Evolutionary conservation across 30 jellyfish, hydroid and myxozoan species (phyloP), one percentile per base, ranked within the genome.

Genomic region (Turritopsis rubra): DNA sequence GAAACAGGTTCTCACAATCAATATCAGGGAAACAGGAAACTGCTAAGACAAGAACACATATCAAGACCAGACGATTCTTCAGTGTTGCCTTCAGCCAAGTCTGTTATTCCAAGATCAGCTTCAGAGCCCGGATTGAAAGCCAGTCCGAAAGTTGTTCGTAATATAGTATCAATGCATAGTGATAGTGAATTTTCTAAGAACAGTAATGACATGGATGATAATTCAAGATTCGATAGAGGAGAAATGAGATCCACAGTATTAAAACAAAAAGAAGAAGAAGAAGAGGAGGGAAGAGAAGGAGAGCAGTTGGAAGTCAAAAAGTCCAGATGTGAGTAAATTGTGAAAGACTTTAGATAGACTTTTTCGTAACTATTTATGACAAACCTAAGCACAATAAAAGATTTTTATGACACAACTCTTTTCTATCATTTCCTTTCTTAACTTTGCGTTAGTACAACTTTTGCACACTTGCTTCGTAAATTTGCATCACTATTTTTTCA

Each of bases 31-130:
- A 5, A 41, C 60, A 41, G 17, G 76, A 66, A 66, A 22, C 29
- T 66, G 27, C 29, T n/a, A 66, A 25, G 76, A 25, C 76, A 25
- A n/a, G 76, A 22, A 8, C 16, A 25, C 8, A 66, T n/a, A 7
- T n/a, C 76, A 7, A n/a, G 8, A 26, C 75, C 52, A 18, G 92
- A 83, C 7, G 81, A 79, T 26, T 27, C 24, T 24, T 77, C 75
- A 28, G 7, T 88, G 28, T 53, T 74, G 30, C 85, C 80, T 65
- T 53, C 84, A 68, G 91, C 71, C 66, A 81, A 81, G 1, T 85
- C 80, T 52, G 80, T 81, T 72, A 79, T 89, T n/a, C 90, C 93
- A 29, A 76, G 96, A 31, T 85, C 95, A 5, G 71, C 88, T 18
- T 85, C 97, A 23, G 95, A 81, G 41, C 83, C 95, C 7, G 88